phyloP scores from a whole-genome alignment of 2,888 invertebrate genomes.

The Myathropa florea region DNA sequence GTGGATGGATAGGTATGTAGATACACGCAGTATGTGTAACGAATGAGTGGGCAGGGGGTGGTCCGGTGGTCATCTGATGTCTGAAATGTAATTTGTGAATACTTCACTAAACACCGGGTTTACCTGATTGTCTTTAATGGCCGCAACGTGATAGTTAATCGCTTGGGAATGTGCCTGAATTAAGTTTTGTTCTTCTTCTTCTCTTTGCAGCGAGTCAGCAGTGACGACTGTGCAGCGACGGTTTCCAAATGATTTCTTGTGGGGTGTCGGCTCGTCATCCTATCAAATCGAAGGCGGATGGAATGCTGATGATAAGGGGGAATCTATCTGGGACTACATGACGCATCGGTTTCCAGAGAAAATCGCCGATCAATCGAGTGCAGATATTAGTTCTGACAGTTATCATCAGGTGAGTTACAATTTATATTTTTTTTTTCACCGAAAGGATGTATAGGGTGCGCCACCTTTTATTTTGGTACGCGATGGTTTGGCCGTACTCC shows the following conservation, averaged over 20 bases:
- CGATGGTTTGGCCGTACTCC: no score
- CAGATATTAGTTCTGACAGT: slow-evolving; percentile 83
- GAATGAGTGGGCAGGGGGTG: no score
- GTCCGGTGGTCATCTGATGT: no score
- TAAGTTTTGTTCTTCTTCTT: neutral
- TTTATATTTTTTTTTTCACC: neutral
- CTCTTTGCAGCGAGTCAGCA: slow-evolving; percentile 25
- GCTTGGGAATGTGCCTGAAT: neutral
- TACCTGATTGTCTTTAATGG: neutral
- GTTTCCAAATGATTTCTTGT: slow-evolving; percentile 79
- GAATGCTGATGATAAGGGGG: slow-evolving; percentile 81
- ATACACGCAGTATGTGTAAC: no score
- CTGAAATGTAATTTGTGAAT: no score
- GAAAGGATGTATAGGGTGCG: no score
- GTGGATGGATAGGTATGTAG: no score
- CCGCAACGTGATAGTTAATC: neutral
- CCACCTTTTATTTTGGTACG: no score
- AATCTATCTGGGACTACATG: slow-evolving; percentile 85
- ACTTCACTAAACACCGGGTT: no score
- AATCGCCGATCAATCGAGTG: slow-evolving; percentile 83
- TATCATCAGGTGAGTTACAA: slow-evolving; percentile 80
- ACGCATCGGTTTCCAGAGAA: slow-evolving; percentile 83
- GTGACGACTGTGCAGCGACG: slow-evolving; percentile 67
- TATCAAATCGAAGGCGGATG: slow-evolving; percentile 80
- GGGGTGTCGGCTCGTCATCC: slow-evolving; percentile 80